These are phyloP conservation scores for Guaruba guarouba DNA, from an alignment of 2,113 vertebrate genomes.

Conservation along the genomic window DNA sequence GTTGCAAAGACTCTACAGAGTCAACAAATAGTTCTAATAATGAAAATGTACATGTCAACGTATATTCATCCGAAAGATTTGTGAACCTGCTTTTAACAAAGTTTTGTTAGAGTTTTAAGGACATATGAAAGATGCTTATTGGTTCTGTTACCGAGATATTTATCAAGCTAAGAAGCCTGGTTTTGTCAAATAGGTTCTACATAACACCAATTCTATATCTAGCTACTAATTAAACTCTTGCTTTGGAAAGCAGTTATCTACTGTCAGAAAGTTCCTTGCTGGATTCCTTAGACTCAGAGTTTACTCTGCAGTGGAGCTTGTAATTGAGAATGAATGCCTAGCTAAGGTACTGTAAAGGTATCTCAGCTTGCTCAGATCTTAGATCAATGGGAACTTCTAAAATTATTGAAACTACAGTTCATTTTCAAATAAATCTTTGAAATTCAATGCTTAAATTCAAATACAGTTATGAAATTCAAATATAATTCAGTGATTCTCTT, in stretches of 20 bases:
- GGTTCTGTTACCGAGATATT: background rate
- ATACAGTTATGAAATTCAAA: background rate
- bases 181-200: slow-evolving; percentile 28
- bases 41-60: background rate
- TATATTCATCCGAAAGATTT: background rate
- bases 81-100: background rate
- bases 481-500: background rate
- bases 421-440: background rate
- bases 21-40: background rate
- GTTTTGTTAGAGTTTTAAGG: background rate
- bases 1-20: background rate
- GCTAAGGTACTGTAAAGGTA: background rate
- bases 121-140: background rate
- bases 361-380: background rate
- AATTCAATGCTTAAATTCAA: background rate
- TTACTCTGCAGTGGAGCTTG: background rate
- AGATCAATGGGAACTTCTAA: background rate
- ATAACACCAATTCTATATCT: slow-evolving; percentile 9
- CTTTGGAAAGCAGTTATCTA: slow-evolving; percentile 1
- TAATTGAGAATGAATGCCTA: background rate
- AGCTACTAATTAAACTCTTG: slow-evolving; percentile 6
- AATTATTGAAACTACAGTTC: background rate
- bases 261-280: background rate
- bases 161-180: background rate
- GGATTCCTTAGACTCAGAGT: background rate